Conservation (phyloP, 2,888 invertebrate genomes). For the Campoplex capitator region DNA sequence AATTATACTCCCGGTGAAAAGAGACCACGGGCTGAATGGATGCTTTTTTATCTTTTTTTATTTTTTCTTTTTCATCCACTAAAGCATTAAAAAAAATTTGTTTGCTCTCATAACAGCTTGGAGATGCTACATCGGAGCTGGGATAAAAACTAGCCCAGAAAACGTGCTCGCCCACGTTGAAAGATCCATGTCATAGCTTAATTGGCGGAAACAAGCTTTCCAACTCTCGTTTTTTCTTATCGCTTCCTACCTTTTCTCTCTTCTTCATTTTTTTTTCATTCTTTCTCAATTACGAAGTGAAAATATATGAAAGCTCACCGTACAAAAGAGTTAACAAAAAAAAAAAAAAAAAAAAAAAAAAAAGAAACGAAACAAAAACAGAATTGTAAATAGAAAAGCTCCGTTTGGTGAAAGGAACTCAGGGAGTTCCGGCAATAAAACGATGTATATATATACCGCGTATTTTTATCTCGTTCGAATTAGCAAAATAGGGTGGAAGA, state of each 20-base stretch:
- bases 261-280: neutral
- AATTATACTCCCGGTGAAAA: conserved; percentile 61
- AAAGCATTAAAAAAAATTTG: conserved; percentile 7
- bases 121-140: conserved; percentile 48
- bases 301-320: conserved; percentile 10
- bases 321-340: conserved; percentile 11
- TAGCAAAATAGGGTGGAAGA: conserved; percentile 17
- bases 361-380: conserved; percentile 9
- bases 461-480: conserved; percentile 43
- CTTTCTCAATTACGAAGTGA: neutral
- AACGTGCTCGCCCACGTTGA: conserved; percentile 27
- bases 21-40: conserved; percentile 48
- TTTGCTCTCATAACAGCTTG: conserved; percentile 44
- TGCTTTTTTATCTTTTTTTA: conserved; percentile 18
- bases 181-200: conserved; percentile 55
- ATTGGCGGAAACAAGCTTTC: conserved; percentile 56
- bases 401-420: conserved; percentile 47
- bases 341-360: neutral
- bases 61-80: neutral
- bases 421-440: conserved; percentile 24
- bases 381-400: conserved; percentile 32
- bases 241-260: neutral
- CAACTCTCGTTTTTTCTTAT: conserved; percentile 27
- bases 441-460: conserved; percentile 14
- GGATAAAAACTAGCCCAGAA: conserved; percentile 33